Evolutionary conservation across 2,113 vertebrate genomes (phyloP).

Genomic region (Lepus timidus): DNA sequence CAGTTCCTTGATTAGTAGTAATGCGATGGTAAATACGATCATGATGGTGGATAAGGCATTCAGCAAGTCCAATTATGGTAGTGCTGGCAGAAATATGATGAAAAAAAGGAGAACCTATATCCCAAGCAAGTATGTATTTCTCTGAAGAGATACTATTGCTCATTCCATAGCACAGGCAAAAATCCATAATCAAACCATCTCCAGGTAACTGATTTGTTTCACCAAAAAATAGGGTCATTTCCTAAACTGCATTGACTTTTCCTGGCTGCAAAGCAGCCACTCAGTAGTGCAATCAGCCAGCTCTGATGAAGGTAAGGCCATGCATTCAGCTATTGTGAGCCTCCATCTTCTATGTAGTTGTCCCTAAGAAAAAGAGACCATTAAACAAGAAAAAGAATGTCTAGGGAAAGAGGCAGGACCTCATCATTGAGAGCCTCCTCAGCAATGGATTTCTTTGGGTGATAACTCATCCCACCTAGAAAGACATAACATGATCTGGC

Average conservation of each 20-base stretch:
- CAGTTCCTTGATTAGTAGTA: slow-evolving; percentile 16
- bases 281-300: neutral
- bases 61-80: neutral
- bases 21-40: neutral
- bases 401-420: neutral
- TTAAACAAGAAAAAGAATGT: neutral
- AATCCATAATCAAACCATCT: neutral
- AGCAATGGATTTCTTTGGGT: neutral
- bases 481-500: neutral
- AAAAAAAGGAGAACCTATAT: neutral
- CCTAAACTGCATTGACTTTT: neutral
- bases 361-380: neutral
- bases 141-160: neutral
- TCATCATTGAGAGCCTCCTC: neutral
- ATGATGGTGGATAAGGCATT: neutral
- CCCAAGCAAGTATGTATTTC: slow-evolving; percentile 1
- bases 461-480: neutral
- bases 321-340: neutral
- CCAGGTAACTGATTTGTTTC: neutral
- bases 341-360: neutral
- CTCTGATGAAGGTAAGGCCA: neutral
- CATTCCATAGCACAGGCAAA: neutral
- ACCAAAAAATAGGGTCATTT: neutral
- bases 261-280: neutral
- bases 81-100: neutral